A percentile compares a stretch with the other conserved stretches of the same genome.
These are phyloP conservation scores for Scalopus aquaticus DNA, from an alignment of 2,113 vertebrate species.

Conservation along the genomic window DNA sequence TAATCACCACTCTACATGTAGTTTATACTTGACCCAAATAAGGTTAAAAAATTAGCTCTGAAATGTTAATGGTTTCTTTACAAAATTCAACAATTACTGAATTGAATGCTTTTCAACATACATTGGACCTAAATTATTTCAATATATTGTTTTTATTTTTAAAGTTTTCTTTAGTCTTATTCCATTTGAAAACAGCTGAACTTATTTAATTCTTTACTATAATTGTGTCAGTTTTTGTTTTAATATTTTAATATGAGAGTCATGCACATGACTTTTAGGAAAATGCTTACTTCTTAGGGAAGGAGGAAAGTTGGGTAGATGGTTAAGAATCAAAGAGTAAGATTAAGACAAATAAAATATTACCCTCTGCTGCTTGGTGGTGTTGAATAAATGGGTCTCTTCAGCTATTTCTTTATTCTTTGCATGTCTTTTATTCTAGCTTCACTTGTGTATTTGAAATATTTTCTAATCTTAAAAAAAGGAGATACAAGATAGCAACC, in stretches of 20 bases:
- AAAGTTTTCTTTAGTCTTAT: background rate
- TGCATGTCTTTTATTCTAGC: background rate
- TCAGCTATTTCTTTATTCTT: background rate
- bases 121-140: background rate
- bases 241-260: background rate
- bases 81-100: background rate
- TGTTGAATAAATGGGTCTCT: background rate
- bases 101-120: background rate
- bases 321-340: too few relatives aligned
- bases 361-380: background rate
- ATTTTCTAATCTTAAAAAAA: constrained; percentile 33
- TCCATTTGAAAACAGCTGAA: background rate
- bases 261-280: background rate
- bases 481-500: background rate
- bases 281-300: background rate
- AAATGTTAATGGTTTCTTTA: background rate
- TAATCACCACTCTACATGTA: too few relatives aligned
- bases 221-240: too few relatives aligned
- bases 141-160: background rate
- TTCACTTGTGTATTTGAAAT: constrained; percentile 19
- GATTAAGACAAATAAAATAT: background rate
- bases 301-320: background rate
- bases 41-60: background rate
- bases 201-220: too few relatives aligned
- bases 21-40: background rate